Evolutionary conservation across 2,888 invertebrate species (phyloP), one percentile per base, ranked within the genome.

Genomic region (Drosophila putrida): DNA sequence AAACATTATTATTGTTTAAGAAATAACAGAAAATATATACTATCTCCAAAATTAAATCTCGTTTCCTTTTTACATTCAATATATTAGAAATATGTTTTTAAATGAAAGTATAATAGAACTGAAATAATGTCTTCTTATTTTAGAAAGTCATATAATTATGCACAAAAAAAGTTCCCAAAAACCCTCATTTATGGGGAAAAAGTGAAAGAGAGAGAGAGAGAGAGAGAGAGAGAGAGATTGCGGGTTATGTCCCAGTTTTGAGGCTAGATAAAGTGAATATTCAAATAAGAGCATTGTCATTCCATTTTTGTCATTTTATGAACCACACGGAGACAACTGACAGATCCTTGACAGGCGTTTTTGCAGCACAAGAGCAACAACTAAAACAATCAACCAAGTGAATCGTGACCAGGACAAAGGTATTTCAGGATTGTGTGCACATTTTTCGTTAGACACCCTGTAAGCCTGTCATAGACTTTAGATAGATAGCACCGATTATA

Each of bases 221-320:
- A 35, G 4, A 50, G 20, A 15, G 20, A 9, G n/a, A 36, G 13
- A 27, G 20, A 3, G 20, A 20, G 20, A 20, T n/a, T n/a, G n/a
- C n/a, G 20, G 2, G 20, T 20, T 20, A 6, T 43, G 25, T 50
- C 13, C 33, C 33, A 41, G n/a, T 41, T 28, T 44, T 38, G 9
- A 13, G 31, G 10, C 11, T 43, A 25, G 41, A n/a, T 33, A 53
- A 44, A 51, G 50, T 58, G 54, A 57, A 58, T 74, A 60, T 60
- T 74, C 46, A 44, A 46, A 60, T 57, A 41, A 0, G 25, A 62
- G 39, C 53, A 72, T 60, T 63, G 49, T 41, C 66, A 79, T 80
- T 80, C 68, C 72, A 82, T 71, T 78, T 79, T 63, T 66, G 57
- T 64, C 64, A 75, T 57, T 50, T 55, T 47, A 66, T 63, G 54